A percentile compares a stretch with the other conserved stretches of the same genome.
These are phyloP conservation scores for Hypercompe scribonia DNA, from an alignment of 2,888 invertebrate genomes.

Conservation along the genomic window DNA sequence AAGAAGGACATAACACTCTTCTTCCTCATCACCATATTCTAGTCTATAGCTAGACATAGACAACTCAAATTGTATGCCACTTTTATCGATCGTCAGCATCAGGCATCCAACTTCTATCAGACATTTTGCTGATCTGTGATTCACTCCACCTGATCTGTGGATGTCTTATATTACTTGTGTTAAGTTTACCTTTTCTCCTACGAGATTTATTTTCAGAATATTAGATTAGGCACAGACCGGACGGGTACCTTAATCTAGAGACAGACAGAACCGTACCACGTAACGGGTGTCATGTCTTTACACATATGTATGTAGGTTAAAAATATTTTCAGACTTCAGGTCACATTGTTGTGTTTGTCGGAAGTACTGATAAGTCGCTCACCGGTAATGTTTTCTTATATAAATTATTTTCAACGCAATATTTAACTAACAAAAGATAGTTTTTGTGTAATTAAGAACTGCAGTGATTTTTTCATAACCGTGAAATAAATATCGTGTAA, in stretches of 20 bases:
- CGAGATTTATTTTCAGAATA: too few species aligned
- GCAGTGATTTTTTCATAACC: neutral
- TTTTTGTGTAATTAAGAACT: neutral
- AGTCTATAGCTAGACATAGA: too few species aligned
- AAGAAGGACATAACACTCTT: too few species aligned
- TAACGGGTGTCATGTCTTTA: conserved; percentile 14
- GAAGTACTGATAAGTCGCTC: neutral
- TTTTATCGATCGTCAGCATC: too few species aligned
- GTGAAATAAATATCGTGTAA: neutral
- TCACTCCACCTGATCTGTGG: too few species aligned
- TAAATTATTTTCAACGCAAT: neutral
- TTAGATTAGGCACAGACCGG: neutral
- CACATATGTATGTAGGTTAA: neutral
- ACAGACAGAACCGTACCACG: neutral
- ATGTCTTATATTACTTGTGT: too few species aligned
- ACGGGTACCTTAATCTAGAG: neutral
- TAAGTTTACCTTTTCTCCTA: too few species aligned
- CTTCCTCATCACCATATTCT: too few species aligned
- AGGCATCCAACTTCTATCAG: too few species aligned
- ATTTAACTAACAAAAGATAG: neutral
- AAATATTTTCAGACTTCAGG: conserved; percentile 13
- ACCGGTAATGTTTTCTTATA: neutral
- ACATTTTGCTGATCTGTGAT: too few species aligned
- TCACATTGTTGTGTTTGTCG: conserved; percentile 1
- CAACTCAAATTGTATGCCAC: too few species aligned